Conservation (phyloP, 2,113 vertebrate genomes). For the Lamprologus sp. region DNA sequence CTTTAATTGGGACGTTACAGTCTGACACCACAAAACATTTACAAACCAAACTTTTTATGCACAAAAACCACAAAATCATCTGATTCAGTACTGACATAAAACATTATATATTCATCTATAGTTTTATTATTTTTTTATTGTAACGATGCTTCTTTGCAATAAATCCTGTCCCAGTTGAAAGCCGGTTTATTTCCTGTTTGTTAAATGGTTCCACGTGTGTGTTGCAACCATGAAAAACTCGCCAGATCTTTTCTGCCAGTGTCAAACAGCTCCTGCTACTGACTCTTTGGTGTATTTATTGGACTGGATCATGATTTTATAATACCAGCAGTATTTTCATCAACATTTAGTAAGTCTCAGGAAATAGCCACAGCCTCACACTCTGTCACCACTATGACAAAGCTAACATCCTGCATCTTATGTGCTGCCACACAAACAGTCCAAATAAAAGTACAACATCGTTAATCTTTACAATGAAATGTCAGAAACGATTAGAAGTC, state of each 20-base stretch:
- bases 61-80: background rate
- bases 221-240: background rate
- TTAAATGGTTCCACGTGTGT: accelerated
- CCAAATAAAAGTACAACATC: background rate
- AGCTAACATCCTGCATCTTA: background rate
- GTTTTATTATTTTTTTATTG: background rate
- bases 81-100: background rate
- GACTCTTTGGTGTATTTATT: background rate
- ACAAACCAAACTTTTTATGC: background rate
- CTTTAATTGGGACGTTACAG: background rate
- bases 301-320: background rate
- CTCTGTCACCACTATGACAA: background rate
- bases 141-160: background rate
- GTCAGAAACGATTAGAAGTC: background rate
- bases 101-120: background rate
- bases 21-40: background rate
- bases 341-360: background rate
- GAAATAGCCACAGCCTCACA: background rate
- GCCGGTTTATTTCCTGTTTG: accelerated
- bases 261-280: background rate
- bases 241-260: background rate
- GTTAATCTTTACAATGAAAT: background rate
- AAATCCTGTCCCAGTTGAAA: background rate
- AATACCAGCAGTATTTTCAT: background rate
- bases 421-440: background rate